Base-by-base conservation (phyloP, 2,113 vertebrate species). In the Dermatemys mawii region DNA sequence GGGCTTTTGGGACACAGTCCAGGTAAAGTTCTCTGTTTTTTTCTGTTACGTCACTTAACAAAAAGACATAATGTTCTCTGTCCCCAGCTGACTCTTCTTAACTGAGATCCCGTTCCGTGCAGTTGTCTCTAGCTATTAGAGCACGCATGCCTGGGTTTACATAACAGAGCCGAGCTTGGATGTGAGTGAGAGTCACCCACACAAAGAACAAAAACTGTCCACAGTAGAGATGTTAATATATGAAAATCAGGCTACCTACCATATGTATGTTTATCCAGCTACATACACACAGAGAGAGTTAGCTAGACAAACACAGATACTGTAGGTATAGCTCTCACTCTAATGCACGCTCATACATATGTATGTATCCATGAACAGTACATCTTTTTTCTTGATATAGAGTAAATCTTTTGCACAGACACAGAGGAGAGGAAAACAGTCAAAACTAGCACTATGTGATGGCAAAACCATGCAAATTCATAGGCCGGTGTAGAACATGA, bases 131-230 rank as follows among this genome's bases (percentile, higher is more conserved):
- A 93, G 94, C 78, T 17, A 97, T 97, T 95, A 97, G 94, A 83
- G 94, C 96, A 97, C 13, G 95, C 97, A 96, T 97, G 97, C 95
- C 94, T 97, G 95, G 50, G 90, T 95, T 88, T 96, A 92, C 94
- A 96, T 63, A 96, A 96, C 93, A 96, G 93, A 93, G 83, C 27
- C 1, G 94, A 75, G 89, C 93, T 94, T 94, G 86, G 92, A 93
- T 91, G 93, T 53, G 27, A 91, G 94, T n/a, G 93, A 91, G 93
- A 95, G 94, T 93, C 82, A 1, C 78, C 51, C 2, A 27, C 90
- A 96, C 97, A 97, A 97, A 97, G 95, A 94, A 88, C 1, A 44
- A 96, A 89, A 0, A 1, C 75, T 96, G 95, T 87, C 90, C 27
- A 21, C 48, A 1, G 86, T 93, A 90, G 87, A 95, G 95, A 96